These are phyloP conservation scores for Ormyrus labotus DNA, from an alignment of 2,888 invertebrate species.

Conservation along the genomic window DNA sequence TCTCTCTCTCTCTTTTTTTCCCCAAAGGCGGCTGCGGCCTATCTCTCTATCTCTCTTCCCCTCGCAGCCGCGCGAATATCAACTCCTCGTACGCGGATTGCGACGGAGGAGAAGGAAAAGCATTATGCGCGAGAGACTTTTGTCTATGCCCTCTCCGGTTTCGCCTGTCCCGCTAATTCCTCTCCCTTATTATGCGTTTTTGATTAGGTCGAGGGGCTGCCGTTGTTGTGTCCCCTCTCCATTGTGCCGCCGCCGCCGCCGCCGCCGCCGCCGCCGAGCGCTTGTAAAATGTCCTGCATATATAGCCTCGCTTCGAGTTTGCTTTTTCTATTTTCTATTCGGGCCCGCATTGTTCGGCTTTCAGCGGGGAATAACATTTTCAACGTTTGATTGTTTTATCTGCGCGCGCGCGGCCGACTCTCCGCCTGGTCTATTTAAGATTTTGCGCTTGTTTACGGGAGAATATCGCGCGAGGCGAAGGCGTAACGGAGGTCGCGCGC, in stretches of 20 bases:
- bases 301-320: neutral
- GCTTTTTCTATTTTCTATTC: conserved; percentile 27
- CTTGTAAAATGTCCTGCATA: neutral
- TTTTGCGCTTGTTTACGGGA: no score
- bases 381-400: neutral
- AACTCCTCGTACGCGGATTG: conserved; percentile 2
- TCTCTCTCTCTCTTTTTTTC: no score
- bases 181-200: conserved; percentile 22
- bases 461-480: no score
- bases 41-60: no score
- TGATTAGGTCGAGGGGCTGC: conserved; percentile 13
- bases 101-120: neutral
- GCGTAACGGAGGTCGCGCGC: no score
- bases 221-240: no score
- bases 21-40: no score
- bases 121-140: conserved; percentile 1
- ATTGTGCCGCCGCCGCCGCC: neutral
- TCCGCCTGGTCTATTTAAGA: no score
- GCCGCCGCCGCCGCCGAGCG: neutral
- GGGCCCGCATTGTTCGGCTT: neutral
- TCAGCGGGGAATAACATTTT: neutral
- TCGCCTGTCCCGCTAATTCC: conserved; percentile 32
- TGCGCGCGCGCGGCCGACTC: neutral
- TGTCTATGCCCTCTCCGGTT: conserved; percentile 5
- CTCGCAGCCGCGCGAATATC: neutral